Evolutionary conservation across 2,888 invertebrate species (phyloP).

Genomic region (Drosophila paramelanica): DNA sequence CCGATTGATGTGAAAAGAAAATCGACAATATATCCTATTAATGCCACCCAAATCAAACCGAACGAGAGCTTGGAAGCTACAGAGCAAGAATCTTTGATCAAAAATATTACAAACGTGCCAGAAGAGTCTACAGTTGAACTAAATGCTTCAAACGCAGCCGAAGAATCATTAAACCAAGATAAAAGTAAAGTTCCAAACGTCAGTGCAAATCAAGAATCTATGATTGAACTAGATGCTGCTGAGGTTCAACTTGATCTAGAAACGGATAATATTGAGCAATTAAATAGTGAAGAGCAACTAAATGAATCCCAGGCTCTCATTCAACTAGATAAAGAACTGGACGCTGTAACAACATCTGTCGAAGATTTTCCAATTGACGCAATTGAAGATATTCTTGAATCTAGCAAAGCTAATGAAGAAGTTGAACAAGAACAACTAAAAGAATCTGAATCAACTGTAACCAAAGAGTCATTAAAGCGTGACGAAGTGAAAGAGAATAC

Average conservation of each 20-base stretch:
- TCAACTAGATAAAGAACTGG: not conserved
- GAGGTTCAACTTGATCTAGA: not conserved
- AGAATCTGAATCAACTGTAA: not conserved
- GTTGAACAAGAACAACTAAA: not conserved
- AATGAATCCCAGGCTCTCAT: not conserved
- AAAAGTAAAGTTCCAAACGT: conserved; percentile 1
- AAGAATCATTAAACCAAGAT: not conserved
- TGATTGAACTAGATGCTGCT: conserved; percentile 10
- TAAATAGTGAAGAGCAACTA: not conserved
- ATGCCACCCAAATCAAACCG: not conserved
- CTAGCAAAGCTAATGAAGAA: not conserved
- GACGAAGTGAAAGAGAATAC: not conserved
- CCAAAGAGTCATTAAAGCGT: not conserved
- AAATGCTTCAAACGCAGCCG: not conserved
- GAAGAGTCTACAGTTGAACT: not conserved
- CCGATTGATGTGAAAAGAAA: not conserved
- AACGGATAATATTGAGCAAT: not conserved
- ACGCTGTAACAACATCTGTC: not conserved
- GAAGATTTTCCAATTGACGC: not conserved
- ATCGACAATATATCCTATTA: conserved; percentile 24
- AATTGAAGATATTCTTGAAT: not conserved
- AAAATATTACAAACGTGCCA: not conserved
- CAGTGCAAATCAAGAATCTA: conserved; percentile 1
- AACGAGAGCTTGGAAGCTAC: not conserved
- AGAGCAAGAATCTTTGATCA: not conserved